These are phyloP conservation scores for Pipistrellus kuhlii DNA, from an alignment of 2,797 vertebrate species.

Conservation along the genomic window DNA sequence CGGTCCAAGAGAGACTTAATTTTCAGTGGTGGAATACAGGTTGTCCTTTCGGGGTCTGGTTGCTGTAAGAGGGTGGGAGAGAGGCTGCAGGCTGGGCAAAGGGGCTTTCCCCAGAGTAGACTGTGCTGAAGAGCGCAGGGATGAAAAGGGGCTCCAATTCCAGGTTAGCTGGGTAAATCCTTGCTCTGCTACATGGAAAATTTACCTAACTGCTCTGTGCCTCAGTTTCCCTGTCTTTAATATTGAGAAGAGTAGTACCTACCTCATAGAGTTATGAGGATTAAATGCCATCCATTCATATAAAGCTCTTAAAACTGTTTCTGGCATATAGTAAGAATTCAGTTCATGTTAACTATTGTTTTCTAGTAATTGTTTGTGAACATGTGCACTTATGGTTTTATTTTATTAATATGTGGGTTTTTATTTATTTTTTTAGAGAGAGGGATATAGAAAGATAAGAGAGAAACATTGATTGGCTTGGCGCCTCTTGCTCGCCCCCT, in stretches of 20 bases:
- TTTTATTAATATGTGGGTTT: neutral
- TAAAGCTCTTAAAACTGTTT: neutral
- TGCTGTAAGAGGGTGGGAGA: neutral
- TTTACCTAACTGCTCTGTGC: neutral
- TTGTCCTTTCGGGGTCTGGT: neutral
- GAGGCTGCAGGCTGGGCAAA: too few relatives aligned
- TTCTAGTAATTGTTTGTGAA: neutral
- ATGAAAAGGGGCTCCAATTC: neutral
- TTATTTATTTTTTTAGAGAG: neutral
- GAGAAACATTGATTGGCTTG: neutral
- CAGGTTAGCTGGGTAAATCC: neutral
- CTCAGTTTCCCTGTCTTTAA: slow-evolving; percentile 12
- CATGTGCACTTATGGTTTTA: neutral
- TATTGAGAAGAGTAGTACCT: neutral
- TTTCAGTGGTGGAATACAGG: neutral
- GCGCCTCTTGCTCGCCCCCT: neutral
- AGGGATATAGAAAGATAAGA: neutral
- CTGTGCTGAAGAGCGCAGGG: neutral
- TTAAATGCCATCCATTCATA: neutral
- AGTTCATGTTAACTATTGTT: neutral
- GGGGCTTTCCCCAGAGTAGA: neutral
- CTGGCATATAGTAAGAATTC: neutral
- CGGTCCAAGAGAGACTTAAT: neutral
- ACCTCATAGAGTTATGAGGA: neutral
- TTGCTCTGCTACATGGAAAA: neutral